A percentile compares a stretch with the other conserved stretches of the same genome.
Conservation (phyloP, 2,113 vertebrate species). For the Tragulus kanchil region DNA sequence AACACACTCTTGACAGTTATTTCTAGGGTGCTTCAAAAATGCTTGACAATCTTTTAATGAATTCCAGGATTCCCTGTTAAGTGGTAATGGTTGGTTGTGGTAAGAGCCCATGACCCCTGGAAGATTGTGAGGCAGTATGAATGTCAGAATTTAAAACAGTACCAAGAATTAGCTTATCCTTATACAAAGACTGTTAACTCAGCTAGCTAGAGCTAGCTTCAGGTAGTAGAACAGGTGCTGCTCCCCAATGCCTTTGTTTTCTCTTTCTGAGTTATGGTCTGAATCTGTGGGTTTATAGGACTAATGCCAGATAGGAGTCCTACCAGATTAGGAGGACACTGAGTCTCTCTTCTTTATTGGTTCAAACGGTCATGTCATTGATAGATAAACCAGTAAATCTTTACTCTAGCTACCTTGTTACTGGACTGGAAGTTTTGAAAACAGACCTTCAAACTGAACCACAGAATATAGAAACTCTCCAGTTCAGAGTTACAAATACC, state of each 20-base stretch:
- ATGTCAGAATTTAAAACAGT: not conserved
- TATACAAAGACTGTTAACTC: not conserved
- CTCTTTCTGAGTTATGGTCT: not conserved
- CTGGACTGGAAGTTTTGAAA: not conserved
- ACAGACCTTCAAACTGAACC: slow-evolving; percentile 3
- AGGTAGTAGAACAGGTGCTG: not conserved
- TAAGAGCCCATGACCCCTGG: not conserved
- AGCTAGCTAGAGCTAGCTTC: not conserved
- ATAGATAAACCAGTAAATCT: not conserved
- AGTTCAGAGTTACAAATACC: not conserved
- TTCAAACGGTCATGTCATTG: not conserved
- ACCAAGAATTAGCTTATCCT: not conserved
- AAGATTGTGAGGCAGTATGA: not conserved
- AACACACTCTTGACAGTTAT: not conserved
- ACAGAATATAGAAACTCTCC: not conserved
- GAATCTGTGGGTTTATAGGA: not conserved
- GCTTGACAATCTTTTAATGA: not conserved
- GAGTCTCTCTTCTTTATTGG: not conserved
- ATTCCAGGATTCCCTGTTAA: not conserved
- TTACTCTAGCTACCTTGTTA: not conserved
- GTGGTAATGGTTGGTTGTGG: not conserved
- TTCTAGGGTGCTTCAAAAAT: not conserved
- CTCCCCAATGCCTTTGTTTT: not conserved
- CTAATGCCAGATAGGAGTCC: not conserved
- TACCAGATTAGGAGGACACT: not conserved